Percentiles rank a stretch among this genome's conserved stretches.
Conservation (phyloP, 2,113 vertebrate species). For the Semicossyphus pulcher region DNA sequence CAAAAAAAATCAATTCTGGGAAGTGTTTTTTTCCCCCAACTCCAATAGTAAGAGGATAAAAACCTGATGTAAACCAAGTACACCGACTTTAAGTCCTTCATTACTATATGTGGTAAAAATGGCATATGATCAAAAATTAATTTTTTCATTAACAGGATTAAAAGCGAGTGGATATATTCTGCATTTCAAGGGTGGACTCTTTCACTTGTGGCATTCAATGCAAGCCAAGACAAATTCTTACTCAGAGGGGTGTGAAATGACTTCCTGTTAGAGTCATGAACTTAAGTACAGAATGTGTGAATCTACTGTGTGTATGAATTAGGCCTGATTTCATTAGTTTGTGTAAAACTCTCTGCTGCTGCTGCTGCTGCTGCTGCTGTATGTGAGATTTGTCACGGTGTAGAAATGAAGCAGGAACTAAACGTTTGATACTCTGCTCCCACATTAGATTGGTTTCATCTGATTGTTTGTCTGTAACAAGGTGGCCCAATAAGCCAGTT, state of each 20-base stretch:
- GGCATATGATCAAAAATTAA: not conserved
- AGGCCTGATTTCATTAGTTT: not conserved
- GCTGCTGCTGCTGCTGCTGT: not conserved
- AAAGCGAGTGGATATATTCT: conserved; percentile 6
- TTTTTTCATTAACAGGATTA: conserved; percentile 2
- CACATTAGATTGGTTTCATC: too few species aligned
- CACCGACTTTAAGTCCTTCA: not conserved
- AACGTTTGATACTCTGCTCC: too few species aligned
- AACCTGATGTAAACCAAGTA: conserved; percentile 20
- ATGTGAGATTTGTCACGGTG: not conserved
- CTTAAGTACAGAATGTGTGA: conserved; percentile 25
- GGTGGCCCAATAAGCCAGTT: not conserved
- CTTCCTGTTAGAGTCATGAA: conserved; percentile 13
- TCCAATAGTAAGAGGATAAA: conserved; percentile 22
- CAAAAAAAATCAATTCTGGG: conserved; percentile 28
- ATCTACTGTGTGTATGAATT: conserved; percentile 1
- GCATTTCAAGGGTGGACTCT: conserved; percentile 8
- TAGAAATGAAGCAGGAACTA: too few species aligned
- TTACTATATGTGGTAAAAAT: not conserved
- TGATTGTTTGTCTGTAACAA: too few species aligned
- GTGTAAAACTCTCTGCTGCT: conserved; percentile 6
- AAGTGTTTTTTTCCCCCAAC: conserved; percentile 1
- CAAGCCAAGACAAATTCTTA: conserved; percentile 3
- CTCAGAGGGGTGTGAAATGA: conserved; percentile 15
- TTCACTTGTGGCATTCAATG: conserved; percentile 23